A percentile compares a stretch with the other conserved stretches of the same genome.
phyloP scores from a whole-genome alignment of 2,888 invertebrate genomes.

The Drosophila kambysellisi region DNA sequence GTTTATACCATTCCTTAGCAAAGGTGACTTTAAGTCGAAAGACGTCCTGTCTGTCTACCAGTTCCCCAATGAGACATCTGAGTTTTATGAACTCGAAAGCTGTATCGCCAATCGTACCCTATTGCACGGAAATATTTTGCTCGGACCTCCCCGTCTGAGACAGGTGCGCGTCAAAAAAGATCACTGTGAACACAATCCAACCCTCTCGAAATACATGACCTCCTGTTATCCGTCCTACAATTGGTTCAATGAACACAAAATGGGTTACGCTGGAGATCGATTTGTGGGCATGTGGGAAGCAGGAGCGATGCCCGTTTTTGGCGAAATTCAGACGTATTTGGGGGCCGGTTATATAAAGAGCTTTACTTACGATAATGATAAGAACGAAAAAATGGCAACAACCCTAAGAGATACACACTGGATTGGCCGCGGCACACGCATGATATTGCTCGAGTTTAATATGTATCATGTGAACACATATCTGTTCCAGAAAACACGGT shows the following conservation, averaged over 20 bases:
- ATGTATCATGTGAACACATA: constrained; percentile 34
- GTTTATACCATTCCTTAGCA: constrained; percentile 12
- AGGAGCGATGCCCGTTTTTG: constrained; percentile 1
- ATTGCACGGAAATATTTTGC: constrained; percentile 31
- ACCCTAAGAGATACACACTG: not conserved
- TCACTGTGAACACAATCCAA: not conserved
- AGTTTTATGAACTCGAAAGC: constrained; percentile 1
- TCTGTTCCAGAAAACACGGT: constrained; percentile 33
- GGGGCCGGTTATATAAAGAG: constrained; percentile 34
- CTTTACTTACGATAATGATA: constrained; percentile 8
- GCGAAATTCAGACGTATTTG: constrained; percentile 12
- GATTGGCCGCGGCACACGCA: constrained; percentile 26
- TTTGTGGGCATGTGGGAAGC: constrained; percentile 13
- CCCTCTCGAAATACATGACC: not conserved
- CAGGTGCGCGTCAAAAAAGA: constrained; percentile 22
- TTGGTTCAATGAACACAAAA: constrained; percentile 16
- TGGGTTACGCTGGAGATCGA: not conserved
- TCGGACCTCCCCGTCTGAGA: constrained; percentile 44
- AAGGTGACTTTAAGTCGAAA: constrained; percentile 13
- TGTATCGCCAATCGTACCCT: constrained; percentile 9
- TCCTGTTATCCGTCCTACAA: constrained; percentile 30
- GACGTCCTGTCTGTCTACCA: constrained; percentile 9
- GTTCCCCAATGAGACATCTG: not conserved
- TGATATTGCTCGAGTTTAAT: constrained; percentile 35
- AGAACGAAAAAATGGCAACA: constrained; percentile 1